A percentile compares a stretch with the other conserved stretches of the same genome.
Conservation (phyloP, 2,113 vertebrate genomes). For the Jaculus jaculus region DNA sequence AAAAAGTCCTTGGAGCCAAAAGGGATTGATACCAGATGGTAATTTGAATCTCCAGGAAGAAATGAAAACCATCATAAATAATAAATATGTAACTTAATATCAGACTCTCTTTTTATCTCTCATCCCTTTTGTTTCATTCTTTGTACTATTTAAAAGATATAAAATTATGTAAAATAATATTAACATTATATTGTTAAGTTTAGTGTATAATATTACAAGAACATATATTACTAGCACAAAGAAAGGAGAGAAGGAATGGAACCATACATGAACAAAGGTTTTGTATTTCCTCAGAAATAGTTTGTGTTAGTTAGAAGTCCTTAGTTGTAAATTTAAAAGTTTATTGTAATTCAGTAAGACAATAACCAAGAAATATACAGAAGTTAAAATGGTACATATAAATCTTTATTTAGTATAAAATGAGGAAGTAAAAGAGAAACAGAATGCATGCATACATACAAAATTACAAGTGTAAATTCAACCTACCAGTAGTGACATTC, state of each 20-base stretch:
- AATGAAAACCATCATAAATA: constrained; percentile 25
- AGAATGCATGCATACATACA: neutral
- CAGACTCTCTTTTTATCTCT: neutral
- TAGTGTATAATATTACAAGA: neutral
- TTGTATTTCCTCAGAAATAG: constrained; percentile 25
- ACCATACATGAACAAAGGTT: neutral
- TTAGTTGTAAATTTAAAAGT: neutral
- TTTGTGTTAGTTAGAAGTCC: constrained; percentile 20
- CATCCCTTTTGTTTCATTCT: constrained; percentile 2
- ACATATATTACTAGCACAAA: neutral
- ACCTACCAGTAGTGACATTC: neutral
- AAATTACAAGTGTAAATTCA: neutral
- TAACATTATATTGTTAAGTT: neutral
- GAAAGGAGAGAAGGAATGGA: neutral
- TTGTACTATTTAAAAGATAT: constrained; percentile 1
- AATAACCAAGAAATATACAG: neutral
- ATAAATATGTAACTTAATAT: neutral
- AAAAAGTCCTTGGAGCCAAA: constrained; percentile 10
- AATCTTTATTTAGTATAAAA: constrained; percentile 36
- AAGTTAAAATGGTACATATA: neutral
- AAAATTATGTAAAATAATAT: constrained; percentile 11
- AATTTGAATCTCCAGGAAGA: constrained; percentile 42
- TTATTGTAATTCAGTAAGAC: constrained; percentile 26
- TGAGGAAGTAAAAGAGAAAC: neutral
- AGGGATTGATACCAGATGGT: constrained; percentile 32